phyloP scores from a whole-genome alignment of 2,113 vertebrate species.

The Thunnus maccoyii region DNA sequence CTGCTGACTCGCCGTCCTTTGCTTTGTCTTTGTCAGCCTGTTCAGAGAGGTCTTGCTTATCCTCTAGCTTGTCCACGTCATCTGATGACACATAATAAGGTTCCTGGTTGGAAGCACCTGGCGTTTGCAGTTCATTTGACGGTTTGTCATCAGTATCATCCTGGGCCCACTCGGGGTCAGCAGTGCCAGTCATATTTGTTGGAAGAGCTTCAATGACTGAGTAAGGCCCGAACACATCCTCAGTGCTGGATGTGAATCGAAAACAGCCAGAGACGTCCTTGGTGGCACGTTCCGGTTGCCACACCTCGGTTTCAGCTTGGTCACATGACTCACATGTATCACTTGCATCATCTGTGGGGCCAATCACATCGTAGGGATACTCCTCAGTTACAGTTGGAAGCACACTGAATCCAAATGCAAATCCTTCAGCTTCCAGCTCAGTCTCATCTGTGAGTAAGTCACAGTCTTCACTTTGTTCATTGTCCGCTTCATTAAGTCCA shows the following conservation, averaged over 20 bases:
- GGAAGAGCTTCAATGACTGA: conserved; percentile 83
- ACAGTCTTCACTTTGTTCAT: conserved; percentile 46
- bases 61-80: conserved; percentile 79
- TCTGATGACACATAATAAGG: conserved; percentile 83
- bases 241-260: conserved; percentile 80
- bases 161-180: conserved; percentile 78
- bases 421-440: conserved; percentile 57
- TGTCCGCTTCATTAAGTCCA: conserved; percentile 43
- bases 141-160: conserved; percentile 70
- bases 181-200: conserved; percentile 57
- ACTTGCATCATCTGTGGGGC: conserved; percentile 79
- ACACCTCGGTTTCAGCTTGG: conserved; percentile 72
- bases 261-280: conserved; percentile 84
- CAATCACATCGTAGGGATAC: conserved; percentile 86
- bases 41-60: conserved; percentile 67
- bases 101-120: conserved; percentile 72
- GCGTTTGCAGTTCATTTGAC: conserved; percentile 46
- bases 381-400: conserved; percentile 83
- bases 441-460: conserved; percentile 46
- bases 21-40: conserved; percentile 52
- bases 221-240: conserved; percentile 84
- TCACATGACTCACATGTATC: conserved; percentile 79
- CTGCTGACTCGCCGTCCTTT: conserved; percentile 74
- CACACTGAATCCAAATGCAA: conserved; percentile 76
- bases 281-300: conserved; percentile 84